These are phyloP conservation scores for Apaloderma vittatum DNA, from an alignment of 2,113 vertebrate genomes.

Conservation along the genomic window DNA sequence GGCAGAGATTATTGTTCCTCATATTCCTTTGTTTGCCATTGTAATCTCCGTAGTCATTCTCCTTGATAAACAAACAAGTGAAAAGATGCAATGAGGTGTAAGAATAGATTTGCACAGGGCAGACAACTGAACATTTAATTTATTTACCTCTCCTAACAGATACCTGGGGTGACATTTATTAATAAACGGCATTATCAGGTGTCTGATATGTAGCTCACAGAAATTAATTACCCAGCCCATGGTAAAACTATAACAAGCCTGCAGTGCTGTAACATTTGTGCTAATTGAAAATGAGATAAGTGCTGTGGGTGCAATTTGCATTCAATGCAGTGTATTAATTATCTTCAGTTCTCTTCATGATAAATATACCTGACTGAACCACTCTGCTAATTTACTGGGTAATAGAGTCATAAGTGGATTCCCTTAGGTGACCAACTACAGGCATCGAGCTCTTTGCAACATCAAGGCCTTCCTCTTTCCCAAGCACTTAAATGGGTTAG, in stretches of 20 bases:
- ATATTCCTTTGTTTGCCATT: constrained; percentile 74
- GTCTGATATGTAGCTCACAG: constrained; percentile 84
- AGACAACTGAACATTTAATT: constrained; percentile 83
- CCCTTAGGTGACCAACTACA: constrained; percentile 81
- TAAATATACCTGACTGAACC: constrained; percentile 88
- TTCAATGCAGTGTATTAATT: constrained; percentile 88
- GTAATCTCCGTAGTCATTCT: constrained; percentile 72
- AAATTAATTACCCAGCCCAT: constrained; percentile 90
- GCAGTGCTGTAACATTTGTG: constrained; percentile 84
- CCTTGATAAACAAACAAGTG: constrained; percentile 78
- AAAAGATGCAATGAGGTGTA: constrained; percentile 81
- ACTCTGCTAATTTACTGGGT: constrained; percentile 84
- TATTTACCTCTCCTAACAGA: constrained; percentile 86
- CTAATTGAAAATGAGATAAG: constrained; percentile 92
- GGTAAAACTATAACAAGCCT: constrained; percentile 88
- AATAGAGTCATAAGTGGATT: constrained; percentile 86
- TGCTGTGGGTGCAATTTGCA: constrained; percentile 90
- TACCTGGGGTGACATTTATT: constrained; percentile 88
- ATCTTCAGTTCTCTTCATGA: constrained; percentile 86
- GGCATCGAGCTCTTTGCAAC: constrained; percentile 55
- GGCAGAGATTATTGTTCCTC: constrained; percentile 13
- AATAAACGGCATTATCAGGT: constrained; percentile 87
- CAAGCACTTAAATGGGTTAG: constrained; percentile 23
- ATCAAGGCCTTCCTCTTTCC: constrained; percentile 57
- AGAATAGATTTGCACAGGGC: constrained; percentile 83